Evolutionary conservation across 2,113 vertebrate genomes (phyloP).

Genomic region (Hipposideros armiger): DNA sequence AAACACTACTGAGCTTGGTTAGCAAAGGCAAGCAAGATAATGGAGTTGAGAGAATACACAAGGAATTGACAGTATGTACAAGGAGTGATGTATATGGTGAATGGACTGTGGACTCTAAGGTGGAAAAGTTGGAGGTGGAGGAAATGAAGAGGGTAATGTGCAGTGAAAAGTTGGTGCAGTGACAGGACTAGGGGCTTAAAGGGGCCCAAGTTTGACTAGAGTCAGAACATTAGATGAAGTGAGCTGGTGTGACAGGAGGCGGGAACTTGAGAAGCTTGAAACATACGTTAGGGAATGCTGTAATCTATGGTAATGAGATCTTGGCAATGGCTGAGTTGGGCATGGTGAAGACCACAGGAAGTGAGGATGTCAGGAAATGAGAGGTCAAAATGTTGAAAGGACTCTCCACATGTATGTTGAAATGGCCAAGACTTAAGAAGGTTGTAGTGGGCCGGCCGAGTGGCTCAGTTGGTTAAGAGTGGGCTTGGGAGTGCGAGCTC

Average conservation of each 20-base stretch:
- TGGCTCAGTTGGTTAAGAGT: too few species aligned
- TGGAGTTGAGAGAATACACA: neutral
- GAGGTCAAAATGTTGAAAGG: neutral
- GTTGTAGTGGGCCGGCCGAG: too few species aligned
- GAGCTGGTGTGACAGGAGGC: neutral
- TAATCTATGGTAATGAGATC: neutral
- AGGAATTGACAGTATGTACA: neutral
- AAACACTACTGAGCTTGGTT: conserved; percentile 45
- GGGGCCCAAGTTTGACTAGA: neutral
- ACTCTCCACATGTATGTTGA: neutral
- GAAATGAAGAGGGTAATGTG: neutral
- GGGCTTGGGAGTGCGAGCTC: too few species aligned
- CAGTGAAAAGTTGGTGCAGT: neutral
- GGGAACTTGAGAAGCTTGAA: neutral
- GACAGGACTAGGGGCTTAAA: neutral
- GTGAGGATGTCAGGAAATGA: neutral
- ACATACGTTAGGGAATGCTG: neutral
- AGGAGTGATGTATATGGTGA: neutral
- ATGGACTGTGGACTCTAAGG: neutral
- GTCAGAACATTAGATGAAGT: neutral
- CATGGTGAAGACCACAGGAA: neutral
- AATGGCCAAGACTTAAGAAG: neutral
- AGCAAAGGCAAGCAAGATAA: conserved; percentile 32
- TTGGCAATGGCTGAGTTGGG: neutral
- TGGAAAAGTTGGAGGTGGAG: neutral